Evolutionary conservation across 2,888 invertebrate species (phyloP), one percentile per base, ranked within the genome.

Genomic region (Drosophila imparisetae): DNA sequence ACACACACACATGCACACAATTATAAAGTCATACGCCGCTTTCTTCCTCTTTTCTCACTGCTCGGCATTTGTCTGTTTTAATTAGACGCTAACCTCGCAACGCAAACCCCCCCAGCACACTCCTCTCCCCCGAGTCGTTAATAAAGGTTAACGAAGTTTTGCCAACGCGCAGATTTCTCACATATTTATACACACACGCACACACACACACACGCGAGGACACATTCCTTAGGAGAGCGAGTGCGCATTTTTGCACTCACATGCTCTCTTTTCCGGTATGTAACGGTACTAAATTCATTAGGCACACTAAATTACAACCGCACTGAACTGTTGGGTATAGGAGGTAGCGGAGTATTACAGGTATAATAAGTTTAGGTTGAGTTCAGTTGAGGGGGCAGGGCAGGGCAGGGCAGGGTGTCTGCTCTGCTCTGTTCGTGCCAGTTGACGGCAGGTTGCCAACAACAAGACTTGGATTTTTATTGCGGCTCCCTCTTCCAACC

Each of bases 231-330:
- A n/a, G 27, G 59, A 61, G 77, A 80, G 62, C 48, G 80, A 80
- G 84, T 88, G 76, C 80, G 80, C 87, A 83, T 85, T 89, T 86
- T 89, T 83, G 89, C 79, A 78, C 89, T 83, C 87, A 84, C 89
- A 72, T 84, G 72, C 80, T 74, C 73, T 74, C 27, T 74, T 75
- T 81, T 80, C 79, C 85, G 86, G 85, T 80, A 83, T 80, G 86
- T 86, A 84, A 89, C 86, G 89, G 75, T 81, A 90, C 86, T 89
- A 90, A 89, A 88, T 89, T 89, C 89, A 89, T 89, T 89, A 89
- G 89, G 80, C 89, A 85, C 89, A 90, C 86, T 86, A 89, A 88
- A 89, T 89, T 89, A 89, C 84, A 89, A 85, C 84, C 86, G 69
- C 85, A 80, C 78, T 67, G 74, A 15, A 38, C 27, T 36, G 68